phyloP scores from a whole-genome alignment of 2,888 invertebrate genomes.

The Ellobium chinense region DNA sequence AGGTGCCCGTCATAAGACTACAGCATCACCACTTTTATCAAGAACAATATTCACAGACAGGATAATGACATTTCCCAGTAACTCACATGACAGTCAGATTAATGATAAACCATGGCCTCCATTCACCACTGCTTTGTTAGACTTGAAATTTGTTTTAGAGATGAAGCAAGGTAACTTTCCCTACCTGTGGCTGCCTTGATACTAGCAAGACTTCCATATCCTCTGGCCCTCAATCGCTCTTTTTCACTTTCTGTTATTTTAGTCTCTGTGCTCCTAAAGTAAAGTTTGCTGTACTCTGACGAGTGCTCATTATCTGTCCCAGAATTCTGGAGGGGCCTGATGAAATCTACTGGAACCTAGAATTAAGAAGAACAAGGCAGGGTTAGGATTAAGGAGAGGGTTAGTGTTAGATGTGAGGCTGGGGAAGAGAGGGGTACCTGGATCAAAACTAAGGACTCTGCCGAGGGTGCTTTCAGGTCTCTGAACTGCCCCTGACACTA shows the following conservation, averaged over 20 bases:
- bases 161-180: neutral
- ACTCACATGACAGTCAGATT: neutral
- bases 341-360: conserved; percentile 38
- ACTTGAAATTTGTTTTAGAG: neutral
- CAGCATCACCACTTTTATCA: no score
- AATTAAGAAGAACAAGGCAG: neutral
- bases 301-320: neutral
- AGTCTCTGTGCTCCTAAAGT: conserved; percentile 5
- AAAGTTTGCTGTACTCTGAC: neutral
- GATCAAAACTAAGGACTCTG: no score
- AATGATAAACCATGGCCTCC: neutral
- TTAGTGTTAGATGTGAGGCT: no score
- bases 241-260: conserved; percentile 13
- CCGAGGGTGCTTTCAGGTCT: no score
- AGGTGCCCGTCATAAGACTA: no score
- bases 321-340: neutral
- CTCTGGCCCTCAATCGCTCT: conserved; percentile 24
- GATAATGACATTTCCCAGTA: no score
- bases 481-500: no score
- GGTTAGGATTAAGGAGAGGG: no score
- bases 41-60: no score
- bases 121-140: neutral
- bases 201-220: conserved; percentile 11
- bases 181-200: neutral
- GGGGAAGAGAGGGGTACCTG: no score